Evolutionary conservation across 2,113 vertebrate genomes (phyloP).

Genomic region (Tonatia bakeri): DNA sequence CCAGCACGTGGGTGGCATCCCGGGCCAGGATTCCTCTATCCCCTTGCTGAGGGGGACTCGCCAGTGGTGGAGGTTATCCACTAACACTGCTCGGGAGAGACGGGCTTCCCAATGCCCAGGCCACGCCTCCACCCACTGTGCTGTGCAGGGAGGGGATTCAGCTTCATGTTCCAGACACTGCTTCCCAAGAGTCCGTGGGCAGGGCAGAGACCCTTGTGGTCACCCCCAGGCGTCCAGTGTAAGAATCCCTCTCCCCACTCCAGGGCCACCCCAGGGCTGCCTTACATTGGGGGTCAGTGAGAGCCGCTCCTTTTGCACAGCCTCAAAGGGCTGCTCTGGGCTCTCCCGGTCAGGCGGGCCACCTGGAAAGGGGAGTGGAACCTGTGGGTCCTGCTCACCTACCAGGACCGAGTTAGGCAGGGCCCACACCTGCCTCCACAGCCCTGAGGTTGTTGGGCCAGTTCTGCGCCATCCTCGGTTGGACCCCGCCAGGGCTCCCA

Average conservation of each 20-base stretch:
- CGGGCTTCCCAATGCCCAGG: not conserved
- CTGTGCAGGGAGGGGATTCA: not conserved
- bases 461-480: not conserved
- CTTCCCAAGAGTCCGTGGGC: fast-evolving
- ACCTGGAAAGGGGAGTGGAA: not conserved
- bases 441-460: not conserved
- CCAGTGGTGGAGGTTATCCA: not conserved
- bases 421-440: not conserved
- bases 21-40: fast-evolving
- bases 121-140: not conserved
- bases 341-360: not conserved
- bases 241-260: not conserved
- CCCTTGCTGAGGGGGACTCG: not conserved
- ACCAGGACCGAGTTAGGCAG: fast-evolving
- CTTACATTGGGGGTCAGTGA: slow-evolving; percentile 69
- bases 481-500: not conserved
- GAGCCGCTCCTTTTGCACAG: slow-evolving; percentile 29
- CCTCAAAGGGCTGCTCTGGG: not conserved
- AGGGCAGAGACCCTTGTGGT: not conserved
- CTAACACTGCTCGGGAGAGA: not conserved
- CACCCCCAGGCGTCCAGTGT: too few relatives aligned
- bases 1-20: too few relatives aligned
- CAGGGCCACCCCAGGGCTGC: not conserved
- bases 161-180: not conserved
- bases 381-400: not conserved